Percentiles rank a stretch among this genome's conserved stretches.
phyloP scores from a whole-genome alignment of 2,113 vertebrate species.

The Phalacrocorax pelagicus region DNA sequence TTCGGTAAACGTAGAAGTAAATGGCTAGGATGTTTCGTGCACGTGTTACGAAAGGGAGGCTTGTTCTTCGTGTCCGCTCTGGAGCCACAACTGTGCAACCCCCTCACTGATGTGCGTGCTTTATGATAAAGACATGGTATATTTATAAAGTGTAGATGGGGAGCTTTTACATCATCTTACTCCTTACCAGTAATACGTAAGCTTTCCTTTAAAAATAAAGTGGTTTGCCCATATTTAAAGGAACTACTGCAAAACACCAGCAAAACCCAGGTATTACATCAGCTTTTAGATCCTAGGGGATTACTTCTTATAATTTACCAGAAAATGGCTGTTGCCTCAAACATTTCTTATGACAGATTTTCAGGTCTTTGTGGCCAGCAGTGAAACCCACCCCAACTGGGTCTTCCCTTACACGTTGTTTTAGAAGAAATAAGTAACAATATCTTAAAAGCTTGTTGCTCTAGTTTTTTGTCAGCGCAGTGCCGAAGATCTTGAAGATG shows the following conservation, averaged over 20 bases:
- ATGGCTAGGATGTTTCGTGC: rapidly evolving
- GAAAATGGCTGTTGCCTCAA: not conserved
- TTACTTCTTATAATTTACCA: not conserved
- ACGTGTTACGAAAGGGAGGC: rapidly evolving
- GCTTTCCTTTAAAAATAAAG: not conserved
- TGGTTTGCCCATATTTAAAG: not conserved
- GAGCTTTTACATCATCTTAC: not conserved
- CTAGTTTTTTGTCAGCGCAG: too few relatives aligned
- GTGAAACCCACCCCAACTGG: not conserved
- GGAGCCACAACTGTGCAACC: not conserved
- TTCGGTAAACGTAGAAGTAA: not conserved
- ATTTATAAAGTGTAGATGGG: not conserved
- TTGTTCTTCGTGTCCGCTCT: not conserved
- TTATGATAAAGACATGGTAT: not conserved
- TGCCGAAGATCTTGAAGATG: not conserved
- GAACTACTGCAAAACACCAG: not conserved
- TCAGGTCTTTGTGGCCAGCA: not conserved
- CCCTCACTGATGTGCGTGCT: not conserved
- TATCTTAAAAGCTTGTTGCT: not conserved
- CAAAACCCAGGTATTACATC: not conserved
- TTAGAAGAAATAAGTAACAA: not conserved
- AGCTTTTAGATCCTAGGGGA: not conserved
- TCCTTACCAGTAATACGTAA: not conserved
- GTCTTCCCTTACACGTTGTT: rapidly evolving
- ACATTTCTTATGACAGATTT: not conserved